Conservation (phyloP, 2,888 invertebrate species). For the Eupithecia abbreviata region DNA sequence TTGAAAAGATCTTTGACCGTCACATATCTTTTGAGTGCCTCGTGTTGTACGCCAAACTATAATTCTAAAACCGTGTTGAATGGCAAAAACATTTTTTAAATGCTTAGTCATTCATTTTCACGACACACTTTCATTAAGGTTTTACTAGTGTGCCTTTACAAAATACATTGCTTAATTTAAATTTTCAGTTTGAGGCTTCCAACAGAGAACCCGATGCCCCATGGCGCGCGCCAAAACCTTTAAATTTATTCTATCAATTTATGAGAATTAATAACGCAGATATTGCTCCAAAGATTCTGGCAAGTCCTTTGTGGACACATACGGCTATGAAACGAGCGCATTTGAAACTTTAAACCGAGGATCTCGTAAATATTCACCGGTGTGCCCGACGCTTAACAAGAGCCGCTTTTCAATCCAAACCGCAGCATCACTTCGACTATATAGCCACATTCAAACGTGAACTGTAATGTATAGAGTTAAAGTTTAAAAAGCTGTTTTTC, state of each 20-base stretch:
- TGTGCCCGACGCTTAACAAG: constrained; percentile 39
- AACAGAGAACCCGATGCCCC: not conserved
- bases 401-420: constrained; percentile 31
- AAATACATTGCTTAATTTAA: not conserved
- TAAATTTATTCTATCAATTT: constrained; percentile 7
- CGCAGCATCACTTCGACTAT: constrained; percentile 12
- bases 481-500: not conserved
- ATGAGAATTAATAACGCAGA: constrained; percentile 10
- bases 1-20: not conserved
- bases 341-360: constrained; percentile 31
- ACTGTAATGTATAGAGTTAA: not conserved
- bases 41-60: not conserved
- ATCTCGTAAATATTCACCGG: constrained; percentile 43
- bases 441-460: not conserved
- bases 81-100: not conserved
- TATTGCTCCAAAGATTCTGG: not conserved
- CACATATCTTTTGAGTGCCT: not conserved
- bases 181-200: not conserved
- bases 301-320: constrained; percentile 17
- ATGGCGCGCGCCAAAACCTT: constrained; percentile 3
- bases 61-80: not conserved
- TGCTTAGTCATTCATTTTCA: not conserved
- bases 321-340: constrained; percentile 17
- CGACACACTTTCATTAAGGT: not conserved
- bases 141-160: not conserved